phyloP scores from a whole-genome alignment of 2,113 vertebrate species.

The Galbula dea region DNA sequence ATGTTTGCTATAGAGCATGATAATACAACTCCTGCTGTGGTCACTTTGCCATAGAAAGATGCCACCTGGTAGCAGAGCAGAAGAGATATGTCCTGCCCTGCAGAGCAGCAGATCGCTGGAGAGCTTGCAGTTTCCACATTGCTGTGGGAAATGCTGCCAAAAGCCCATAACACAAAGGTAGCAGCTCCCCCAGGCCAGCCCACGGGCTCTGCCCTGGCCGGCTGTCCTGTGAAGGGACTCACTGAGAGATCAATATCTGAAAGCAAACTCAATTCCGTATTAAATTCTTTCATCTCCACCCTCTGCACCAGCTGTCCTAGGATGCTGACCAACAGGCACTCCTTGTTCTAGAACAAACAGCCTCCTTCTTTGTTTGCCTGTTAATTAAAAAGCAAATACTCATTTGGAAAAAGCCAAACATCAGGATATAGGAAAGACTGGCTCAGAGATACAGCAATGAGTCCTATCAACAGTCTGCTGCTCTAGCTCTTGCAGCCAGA shows the following conservation, averaged over 20 bases:
- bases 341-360: constrained; percentile 39
- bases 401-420: background rate
- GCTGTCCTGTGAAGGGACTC: background rate
- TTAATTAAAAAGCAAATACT: constrained; percentile 59
- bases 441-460: background rate
- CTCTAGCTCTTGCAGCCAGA: background rate
- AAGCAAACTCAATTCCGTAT: background rate
- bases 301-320: constrained; percentile 1
- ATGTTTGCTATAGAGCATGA: accelerated
- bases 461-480: background rate
- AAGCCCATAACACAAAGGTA: accelerated
- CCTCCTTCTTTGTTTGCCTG: constrained; percentile 24
- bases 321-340: background rate
- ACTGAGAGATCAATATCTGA: background rate
- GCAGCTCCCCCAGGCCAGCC: background rate
- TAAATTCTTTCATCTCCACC: background rate
- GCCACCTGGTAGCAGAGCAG: accelerated
- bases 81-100: background rate
- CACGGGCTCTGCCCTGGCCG: accelerated
- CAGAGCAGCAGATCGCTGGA: accelerated
- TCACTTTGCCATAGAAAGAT: background rate
- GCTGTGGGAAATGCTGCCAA: background rate
- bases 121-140: accelerated
- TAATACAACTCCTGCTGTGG: background rate
- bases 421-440: constrained; percentile 24